These are phyloP conservation scores for Eupithecia pulchellata DNA, from an alignment of 2,888 invertebrate genomes.

Conservation along the genomic window DNA sequence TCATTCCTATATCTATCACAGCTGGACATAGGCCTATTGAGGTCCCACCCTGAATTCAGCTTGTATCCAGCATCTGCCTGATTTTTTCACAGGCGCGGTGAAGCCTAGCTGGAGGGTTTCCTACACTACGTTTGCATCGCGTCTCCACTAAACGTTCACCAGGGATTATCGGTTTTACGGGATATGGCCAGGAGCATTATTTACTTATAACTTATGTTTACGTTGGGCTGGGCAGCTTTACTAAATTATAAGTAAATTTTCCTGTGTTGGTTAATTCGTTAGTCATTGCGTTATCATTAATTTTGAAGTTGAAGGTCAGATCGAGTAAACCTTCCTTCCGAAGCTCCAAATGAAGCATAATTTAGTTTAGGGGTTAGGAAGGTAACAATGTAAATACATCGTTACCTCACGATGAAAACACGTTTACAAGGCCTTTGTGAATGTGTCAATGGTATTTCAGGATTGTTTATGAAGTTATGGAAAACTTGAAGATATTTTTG, in stretches of 20 bases:
- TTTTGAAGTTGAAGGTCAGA: conserved; percentile 9
- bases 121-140: background rate
- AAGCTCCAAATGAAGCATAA: background rate
- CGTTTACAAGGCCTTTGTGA: conserved; percentile 1
- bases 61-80: too few species aligned
- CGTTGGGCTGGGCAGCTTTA: background rate
- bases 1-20: background rate
- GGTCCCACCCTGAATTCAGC: background rate
- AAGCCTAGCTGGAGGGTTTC: too few species aligned
- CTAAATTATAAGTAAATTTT: background rate
- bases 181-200: background rate
- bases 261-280: background rate
- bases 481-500: background rate
- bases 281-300: conserved; percentile 4
- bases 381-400: conserved; percentile 7
- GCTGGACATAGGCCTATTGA: background rate
- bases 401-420: conserved; percentile 1
- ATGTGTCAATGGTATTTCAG: background rate
- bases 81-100: too few species aligned
- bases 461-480: background rate
- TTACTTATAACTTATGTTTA: background rate
- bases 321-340: background rate
- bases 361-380: background rate
- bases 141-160: background rate
- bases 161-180: background rate